phyloP scores from a whole-genome alignment of 2,888 invertebrate species.

The Polietes domitor region DNA sequence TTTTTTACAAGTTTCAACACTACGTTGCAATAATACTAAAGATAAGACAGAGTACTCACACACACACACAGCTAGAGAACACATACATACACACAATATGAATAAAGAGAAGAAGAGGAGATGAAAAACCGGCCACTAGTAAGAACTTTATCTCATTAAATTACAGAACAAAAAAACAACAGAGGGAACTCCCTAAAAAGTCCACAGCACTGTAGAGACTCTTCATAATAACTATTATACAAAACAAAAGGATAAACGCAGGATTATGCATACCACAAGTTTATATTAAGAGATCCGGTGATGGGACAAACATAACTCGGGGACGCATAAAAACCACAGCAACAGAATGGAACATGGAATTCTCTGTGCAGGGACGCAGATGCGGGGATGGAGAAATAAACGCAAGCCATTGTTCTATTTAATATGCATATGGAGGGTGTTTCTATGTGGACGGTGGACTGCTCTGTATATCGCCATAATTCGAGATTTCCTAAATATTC shows the following conservation, averaged over 20 bases:
- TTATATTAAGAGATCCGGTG: background rate
- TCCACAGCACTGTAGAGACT: slow-evolving; percentile 8
- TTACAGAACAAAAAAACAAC: slow-evolving; percentile 32
- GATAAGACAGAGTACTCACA: background rate
- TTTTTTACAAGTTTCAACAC: background rate
- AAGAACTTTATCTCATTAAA: slow-evolving; percentile 50
- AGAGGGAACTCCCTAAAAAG: background rate
- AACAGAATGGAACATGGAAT: background rate
- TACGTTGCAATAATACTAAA: background rate
- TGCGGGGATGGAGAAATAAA: background rate
- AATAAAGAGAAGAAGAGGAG: background rate
- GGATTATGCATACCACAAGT: slow-evolving; percentile 19
- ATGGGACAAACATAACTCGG: background rate
- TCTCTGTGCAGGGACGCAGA: background rate
- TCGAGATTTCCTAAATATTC: too few relatives aligned
- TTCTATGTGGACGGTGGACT: background rate
- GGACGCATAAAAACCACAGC: background rate
- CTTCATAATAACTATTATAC: slow-evolving; percentile 12
- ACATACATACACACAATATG: background rate
- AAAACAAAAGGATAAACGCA: slow-evolving; percentile 31
- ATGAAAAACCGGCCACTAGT: slow-evolving; percentile 8
- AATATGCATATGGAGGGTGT: slow-evolving; percentile 43
- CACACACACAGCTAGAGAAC: background rate
- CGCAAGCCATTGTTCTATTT: slow-evolving; percentile 52
- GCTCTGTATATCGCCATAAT: background rate